These are phyloP conservation scores for human (Homo sapiens) DNA, from an alignment of 2,113 vertebrate genomes.

Conservation along the genomic window DNA sequence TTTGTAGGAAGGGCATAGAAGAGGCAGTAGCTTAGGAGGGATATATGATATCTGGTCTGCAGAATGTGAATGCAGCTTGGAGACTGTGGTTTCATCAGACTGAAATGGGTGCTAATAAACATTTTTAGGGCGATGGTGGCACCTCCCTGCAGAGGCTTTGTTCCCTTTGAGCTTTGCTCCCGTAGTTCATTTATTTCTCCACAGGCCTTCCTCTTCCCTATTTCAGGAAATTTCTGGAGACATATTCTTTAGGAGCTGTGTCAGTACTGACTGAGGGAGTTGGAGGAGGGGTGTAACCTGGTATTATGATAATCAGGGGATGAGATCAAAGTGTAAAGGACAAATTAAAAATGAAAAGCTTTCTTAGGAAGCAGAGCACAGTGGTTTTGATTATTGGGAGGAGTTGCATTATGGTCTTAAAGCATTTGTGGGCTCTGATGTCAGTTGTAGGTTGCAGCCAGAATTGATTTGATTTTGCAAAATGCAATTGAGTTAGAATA, in stretches of 20 bases:
- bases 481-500: background rate
- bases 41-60: background rate
- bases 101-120: slow-evolving; percentile 9
- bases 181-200: slow-evolving; percentile 9
- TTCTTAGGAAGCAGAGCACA: background rate
- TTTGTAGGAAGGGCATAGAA: background rate
- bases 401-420: background rate
- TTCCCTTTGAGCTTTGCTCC: slow-evolving; percentile 7
- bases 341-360: background rate
- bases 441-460: background rate
- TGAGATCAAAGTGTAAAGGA: background rate
- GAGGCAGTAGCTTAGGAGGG: background rate
- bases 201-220: background rate
- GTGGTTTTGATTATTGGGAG: background rate
- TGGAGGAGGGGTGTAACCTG: background rate
- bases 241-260: background rate
- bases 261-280: background rate
- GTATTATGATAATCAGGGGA: background rate
- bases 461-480: background rate
- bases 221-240: background rate
- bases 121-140: background rate
- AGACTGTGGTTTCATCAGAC: background rate
- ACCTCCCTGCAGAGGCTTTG: background rate
- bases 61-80: background rate
- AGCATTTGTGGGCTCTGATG: background rate